Percentiles rank a stretch among this genome's conserved stretches.
These are phyloP conservation scores for Geococcyx californianus DNA, from an alignment of 2,113 vertebrate genomes.

Conservation along the genomic window DNA sequence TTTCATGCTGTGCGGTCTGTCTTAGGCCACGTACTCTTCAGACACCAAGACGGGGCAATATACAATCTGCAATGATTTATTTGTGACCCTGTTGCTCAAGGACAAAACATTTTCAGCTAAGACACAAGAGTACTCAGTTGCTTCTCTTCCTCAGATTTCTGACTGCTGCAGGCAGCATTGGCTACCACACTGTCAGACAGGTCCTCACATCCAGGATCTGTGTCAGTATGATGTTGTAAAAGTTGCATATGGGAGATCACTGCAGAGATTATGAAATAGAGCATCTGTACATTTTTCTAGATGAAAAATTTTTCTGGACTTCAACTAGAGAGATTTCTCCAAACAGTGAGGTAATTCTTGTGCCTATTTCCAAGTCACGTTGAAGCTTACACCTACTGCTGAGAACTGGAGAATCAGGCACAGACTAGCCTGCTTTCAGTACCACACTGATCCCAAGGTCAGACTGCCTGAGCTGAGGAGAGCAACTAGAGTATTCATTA, in stretches of 20 bases:
- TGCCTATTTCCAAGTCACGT: not conserved
- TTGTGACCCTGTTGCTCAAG: not conserved
- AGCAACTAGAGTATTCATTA: not conserved
- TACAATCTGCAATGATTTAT: not conserved
- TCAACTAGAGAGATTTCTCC: not conserved
- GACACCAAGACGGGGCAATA: not conserved
- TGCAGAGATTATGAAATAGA: not conserved
- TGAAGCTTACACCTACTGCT: not conserved
- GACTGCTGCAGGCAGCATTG: not conserved
- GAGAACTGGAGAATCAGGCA: not conserved
- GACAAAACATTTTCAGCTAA: not conserved
- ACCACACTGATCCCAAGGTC: not conserved
- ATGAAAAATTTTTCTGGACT: not conserved
- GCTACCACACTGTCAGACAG: not conserved
- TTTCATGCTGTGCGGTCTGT: not conserved
- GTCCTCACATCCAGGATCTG: not conserved
- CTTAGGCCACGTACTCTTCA: not conserved
- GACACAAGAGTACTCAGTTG: not conserved
- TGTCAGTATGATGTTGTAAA: not conserved
- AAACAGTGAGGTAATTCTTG: not conserved
- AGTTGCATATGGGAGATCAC: not conserved
- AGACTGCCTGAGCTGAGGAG: not conserved
- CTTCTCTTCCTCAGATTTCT: not conserved
- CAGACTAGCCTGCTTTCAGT: not conserved
- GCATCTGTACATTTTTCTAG: not conserved